phyloP scores from a whole-genome alignment of 1,140 invertebrate species.

The Drosophila orena region DNA sequence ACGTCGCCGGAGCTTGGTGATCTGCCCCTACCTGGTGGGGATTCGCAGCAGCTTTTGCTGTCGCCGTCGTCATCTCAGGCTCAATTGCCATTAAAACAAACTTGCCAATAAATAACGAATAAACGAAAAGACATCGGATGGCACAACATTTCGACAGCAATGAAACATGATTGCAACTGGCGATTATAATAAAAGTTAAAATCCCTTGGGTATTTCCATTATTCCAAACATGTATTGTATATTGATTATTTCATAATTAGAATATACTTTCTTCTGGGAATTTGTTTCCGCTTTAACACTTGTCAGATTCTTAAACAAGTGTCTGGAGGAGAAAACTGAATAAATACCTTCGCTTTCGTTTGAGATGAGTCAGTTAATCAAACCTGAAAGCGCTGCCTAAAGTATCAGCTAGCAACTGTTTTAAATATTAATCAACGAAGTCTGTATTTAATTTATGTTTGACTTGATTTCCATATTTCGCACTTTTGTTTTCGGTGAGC shows the following conservation, averaged over 20 bases:
- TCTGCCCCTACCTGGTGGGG: slow-evolving; percentile 56
- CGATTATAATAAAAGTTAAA: no score
- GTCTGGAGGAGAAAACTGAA: no score
- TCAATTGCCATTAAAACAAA: slow-evolving; percentile 69
- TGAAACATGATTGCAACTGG: background rate
- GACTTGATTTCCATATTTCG: slow-evolving; percentile 64
- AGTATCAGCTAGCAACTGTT: slow-evolving; percentile 36
- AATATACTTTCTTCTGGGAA: no score
- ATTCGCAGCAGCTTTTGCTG: slow-evolving; percentile 60
- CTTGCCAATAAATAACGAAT: slow-evolving; percentile 73
- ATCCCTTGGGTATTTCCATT: no score
- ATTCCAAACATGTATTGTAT: no score
- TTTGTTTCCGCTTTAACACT: no score
- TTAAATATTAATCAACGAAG: slow-evolving; percentile 39
- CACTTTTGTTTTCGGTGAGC: slow-evolving; percentile 72
- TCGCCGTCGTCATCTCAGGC: slow-evolving; percentile 7
- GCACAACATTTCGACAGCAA: slow-evolving; percentile 44
- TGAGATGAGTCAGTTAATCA: slow-evolving; percentile 50
- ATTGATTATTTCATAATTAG: no score
- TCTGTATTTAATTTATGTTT: slow-evolving; percentile 67
- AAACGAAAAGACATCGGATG: slow-evolving; percentile 49
- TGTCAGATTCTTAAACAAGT: no score
- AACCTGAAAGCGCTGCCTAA: slow-evolving; percentile 25
- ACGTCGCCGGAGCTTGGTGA: slow-evolving; percentile 44
- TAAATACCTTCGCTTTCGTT: background rate